Evolutionary conservation across 2,797 vertebrate genomes (phyloP), one percentile per base, ranked within the genome.

Genomic region (Sebastes nivosus): DNA sequence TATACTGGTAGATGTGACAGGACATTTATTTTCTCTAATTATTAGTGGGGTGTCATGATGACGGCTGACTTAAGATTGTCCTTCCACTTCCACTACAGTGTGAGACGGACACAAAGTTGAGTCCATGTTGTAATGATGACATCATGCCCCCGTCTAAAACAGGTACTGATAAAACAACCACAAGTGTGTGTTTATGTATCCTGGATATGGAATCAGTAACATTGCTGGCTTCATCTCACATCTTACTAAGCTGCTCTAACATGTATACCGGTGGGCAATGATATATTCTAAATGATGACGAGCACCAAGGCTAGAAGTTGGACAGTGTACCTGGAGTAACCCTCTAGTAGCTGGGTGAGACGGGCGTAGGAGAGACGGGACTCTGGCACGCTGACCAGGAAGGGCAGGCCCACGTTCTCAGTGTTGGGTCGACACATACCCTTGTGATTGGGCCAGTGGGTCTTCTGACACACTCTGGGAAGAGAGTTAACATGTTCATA

Each of bases 391-490:
- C 98, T 99, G 93, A 99, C 95, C 89, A 99, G 90, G 94, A 99
- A 99, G 0, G 99, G 99, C 82, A 97, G 96, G 30, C 99, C 98
- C 6, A 99, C 97, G 29, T 97, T 97, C 92, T 99, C 99, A 0
- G 86, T 88, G 88, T 95, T 94, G 0, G 97, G 96, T 50, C 97
- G 96, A 89, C 99, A 99, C 32, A 95, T 92, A 72, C 92, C 90
- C 92, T 98, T 99, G 91, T 99, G 98, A 87, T 94, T 96, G 69
- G 97, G 96, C 98, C 99, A 99, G 85, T 99, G 98, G 24, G 92
- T 98, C 94, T 95, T 98, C 95, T 99, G 99, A 88, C 98, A 99
- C 2, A 89, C 88, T 89, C 98, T 99, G 88, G 24, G 77, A 54
- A 73, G 18, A 12, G 8, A 74, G 18, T 63, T 25, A 27, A 72